A percentile compares a stretch with the other conserved stretches of the same genome.
phyloP scores from a whole-genome alignment of 2,888 invertebrate species.

The Epinotia demarniana region DNA sequence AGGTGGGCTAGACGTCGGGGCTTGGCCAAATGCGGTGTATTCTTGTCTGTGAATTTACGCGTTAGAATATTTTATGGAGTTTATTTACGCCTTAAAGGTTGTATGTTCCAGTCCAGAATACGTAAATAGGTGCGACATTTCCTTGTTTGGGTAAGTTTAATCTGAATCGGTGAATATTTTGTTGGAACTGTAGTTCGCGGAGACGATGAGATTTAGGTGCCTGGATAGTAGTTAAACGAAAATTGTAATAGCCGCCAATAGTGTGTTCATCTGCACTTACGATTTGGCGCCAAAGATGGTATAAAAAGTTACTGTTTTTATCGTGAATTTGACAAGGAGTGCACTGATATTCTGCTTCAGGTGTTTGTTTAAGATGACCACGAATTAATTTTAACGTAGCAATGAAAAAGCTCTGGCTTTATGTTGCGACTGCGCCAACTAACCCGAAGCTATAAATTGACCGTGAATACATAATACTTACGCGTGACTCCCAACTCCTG shows the following conservation, averaged over 20 bases:
- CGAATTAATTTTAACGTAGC: too few species aligned
- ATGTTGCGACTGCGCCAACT: background rate
- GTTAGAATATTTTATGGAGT: background rate
- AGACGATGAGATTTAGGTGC: background rate
- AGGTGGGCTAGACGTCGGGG: constrained; percentile 17
- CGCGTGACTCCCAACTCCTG: constrained; percentile 75
- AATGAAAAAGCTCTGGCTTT: too few species aligned
- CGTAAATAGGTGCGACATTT: background rate
- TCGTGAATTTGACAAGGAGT: too few species aligned
- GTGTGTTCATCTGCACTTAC: too few species aligned
- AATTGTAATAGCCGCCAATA: too few species aligned
- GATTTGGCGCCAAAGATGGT: too few species aligned
- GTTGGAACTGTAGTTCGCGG: background rate
- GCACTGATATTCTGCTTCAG: too few species aligned
- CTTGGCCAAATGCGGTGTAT: constrained; percentile 20
- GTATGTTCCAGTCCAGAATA: background rate
- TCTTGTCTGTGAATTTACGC: constrained; percentile 13
- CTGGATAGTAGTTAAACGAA: background rate
- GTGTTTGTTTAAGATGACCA: too few species aligned
- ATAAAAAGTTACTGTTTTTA: too few species aligned
- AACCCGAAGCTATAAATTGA: background rate
- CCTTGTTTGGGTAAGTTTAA: constrained; percentile 13
- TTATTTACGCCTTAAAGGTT: constrained; percentile 11
- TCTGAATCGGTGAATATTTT: background rate
- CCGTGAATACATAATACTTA: constrained; percentile 57